phyloP scores from a whole-genome alignment of 2,888 invertebrate species.

The Teinopalpus imperialis region DNA sequence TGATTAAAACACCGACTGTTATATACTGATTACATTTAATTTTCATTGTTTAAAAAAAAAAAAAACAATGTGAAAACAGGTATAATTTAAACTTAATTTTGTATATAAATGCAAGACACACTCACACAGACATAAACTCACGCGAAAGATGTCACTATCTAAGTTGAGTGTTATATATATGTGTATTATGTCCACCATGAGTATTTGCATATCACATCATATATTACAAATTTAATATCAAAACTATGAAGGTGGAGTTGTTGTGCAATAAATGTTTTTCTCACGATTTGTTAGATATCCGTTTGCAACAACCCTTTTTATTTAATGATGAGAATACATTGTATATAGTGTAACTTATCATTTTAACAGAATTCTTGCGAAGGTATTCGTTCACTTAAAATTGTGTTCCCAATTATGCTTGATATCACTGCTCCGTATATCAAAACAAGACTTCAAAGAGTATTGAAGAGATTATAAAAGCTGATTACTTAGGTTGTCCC shows the following conservation, averaged over 20 bases:
- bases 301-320: slow-evolving; percentile 20
- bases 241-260: slow-evolving; percentile 5
- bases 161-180: no score
- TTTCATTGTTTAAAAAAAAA: no score
- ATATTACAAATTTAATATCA: background rate
- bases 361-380: slow-evolving; percentile 9
- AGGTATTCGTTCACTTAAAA: slow-evolving; percentile 3
- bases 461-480: slow-evolving; percentile 19
- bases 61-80: no score
- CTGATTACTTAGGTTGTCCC: slow-evolving; percentile 13
- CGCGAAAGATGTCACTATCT: no score
- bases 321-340: slow-evolving; percentile 21
- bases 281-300: slow-evolving; percentile 19
- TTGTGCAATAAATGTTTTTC: slow-evolving; percentile 18
- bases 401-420: background rate
- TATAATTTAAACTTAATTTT: no score
- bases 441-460: slow-evolving; percentile 11
- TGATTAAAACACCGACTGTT: no score
- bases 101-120: no score
- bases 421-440: background rate
- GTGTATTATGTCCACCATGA: no score
- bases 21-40: no score
- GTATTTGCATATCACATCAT: no score
- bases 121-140: no score
- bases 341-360: slow-evolving; percentile 10